A percentile compares a stretch with the other conserved stretches of the same genome.
phyloP scores from a whole-genome alignment of 2,888 invertebrate species.

The Bellardia bayeri region DNA sequence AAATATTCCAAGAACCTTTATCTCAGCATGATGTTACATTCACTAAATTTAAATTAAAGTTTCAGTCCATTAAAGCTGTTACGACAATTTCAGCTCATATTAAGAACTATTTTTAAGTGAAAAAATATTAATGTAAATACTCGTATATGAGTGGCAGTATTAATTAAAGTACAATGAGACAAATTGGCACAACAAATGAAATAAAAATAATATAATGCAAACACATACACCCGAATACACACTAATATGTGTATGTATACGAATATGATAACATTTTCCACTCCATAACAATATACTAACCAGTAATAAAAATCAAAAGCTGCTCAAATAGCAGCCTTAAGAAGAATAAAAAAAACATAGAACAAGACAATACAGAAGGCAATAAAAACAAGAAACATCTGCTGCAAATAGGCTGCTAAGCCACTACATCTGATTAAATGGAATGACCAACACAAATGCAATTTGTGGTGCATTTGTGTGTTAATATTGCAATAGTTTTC shows the following conservation, averaged over 20 bases:
- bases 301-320: slow-evolving; percentile 34
- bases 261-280: slow-evolving; percentile 14
- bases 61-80: slow-evolving; percentile 33
- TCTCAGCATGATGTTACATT: slow-evolving; percentile 26
- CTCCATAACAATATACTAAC: slow-evolving; percentile 29
- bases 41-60: slow-evolving; percentile 40
- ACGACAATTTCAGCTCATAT: slow-evolving; percentile 19
- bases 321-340: slow-evolving; percentile 15
- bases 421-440: slow-evolving; percentile 40
- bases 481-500: slow-evolving; percentile 63
- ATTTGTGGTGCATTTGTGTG: slow-evolving; percentile 60
- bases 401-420: slow-evolving; percentile 55
- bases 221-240: neutral
- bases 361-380: slow-evolving; percentile 3
- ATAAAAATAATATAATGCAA: slow-evolving; percentile 3
- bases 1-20: slow-evolving; percentile 23
- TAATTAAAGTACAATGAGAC: slow-evolving; percentile 23
- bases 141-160: neutral
- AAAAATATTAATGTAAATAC: neutral
- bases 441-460: slow-evolving; percentile 37
- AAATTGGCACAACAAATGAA: slow-evolving; percentile 44
- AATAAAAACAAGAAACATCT: slow-evolving; percentile 46
- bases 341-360: neutral
- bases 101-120: slow-evolving; percentile 38
- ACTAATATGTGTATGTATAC: neutral